A percentile compares a stretch with the other conserved stretches of the same genome.
Evolutionary conservation across 2,113 vertebrate genomes (phyloP).

Genomic region (Climacteris rufus): DNA sequence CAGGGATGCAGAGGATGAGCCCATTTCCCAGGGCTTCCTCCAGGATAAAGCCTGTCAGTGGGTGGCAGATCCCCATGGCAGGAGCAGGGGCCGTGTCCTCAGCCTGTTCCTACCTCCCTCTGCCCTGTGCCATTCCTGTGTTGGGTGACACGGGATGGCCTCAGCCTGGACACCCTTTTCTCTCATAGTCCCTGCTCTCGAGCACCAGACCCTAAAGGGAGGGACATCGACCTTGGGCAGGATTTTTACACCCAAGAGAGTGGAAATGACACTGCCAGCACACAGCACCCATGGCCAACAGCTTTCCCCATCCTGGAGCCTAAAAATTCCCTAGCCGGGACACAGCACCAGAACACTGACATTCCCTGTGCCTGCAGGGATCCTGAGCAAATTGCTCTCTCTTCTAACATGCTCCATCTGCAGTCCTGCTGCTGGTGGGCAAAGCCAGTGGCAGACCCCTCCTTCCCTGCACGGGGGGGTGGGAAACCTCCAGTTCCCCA

Average conservation of each 20-base stretch:
- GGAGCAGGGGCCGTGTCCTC: not conserved
- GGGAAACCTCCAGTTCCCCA: not conserved
- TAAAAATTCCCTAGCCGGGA: not conserved
- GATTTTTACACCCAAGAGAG: not conserved
- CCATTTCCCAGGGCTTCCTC: not conserved
- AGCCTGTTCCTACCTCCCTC: not conserved
- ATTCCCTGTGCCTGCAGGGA: not conserved
- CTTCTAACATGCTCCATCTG: rapidly evolving
- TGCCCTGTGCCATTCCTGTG: not conserved
- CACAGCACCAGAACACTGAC: not conserved
- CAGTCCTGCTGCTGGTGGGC: not conserved
- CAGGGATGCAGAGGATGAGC: not conserved
- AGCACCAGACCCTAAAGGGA: not conserved
- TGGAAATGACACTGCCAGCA: not conserved
- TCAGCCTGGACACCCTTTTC: not conserved
- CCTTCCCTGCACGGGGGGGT: not conserved
- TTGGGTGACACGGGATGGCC: not conserved
- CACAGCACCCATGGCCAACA: not conserved
- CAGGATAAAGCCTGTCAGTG: not conserved
- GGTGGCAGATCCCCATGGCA: not conserved
- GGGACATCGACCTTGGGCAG: not conserved
- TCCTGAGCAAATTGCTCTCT: not conserved
- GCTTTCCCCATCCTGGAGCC: not conserved
- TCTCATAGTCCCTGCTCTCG: rapidly evolving
- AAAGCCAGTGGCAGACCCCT: not conserved